A percentile compares a stretch with the other conserved stretches of the same genome.
Conservation (phyloP, 2,797 vertebrate genomes). For the Danio kyathit region DNA sequence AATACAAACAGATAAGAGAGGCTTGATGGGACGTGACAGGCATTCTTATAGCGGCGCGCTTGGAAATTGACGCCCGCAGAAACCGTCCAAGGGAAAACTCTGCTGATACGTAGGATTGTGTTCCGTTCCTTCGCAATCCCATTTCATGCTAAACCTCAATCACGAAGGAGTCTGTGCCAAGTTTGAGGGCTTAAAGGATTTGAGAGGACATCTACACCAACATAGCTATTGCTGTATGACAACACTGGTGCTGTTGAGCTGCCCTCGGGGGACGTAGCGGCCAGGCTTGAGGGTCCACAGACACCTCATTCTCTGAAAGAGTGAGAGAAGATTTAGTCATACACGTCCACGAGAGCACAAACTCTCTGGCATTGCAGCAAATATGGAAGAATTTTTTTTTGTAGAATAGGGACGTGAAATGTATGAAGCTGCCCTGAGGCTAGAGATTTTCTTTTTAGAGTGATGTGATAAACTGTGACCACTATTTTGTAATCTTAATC, state of each 20-base stretch:
- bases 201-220: slow-evolving; percentile 29
- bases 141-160: slow-evolving; percentile 45
- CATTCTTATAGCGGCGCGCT: slow-evolving; percentile 22
- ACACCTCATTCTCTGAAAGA: slow-evolving; percentile 4
- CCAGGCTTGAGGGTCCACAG: slow-evolving; percentile 17
- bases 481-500: neutral
- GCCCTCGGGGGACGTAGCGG: neutral
- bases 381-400: neutral
- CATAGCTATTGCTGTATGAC: slow-evolving; percentile 18
- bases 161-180: slow-evolving; percentile 22
- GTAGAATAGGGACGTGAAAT: neutral
- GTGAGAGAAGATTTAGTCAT: neutral
- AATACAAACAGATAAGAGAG: slow-evolving; percentile 49
- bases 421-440: neutral
- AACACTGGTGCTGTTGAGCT: slow-evolving; percentile 3
- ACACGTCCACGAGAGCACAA: neutral
- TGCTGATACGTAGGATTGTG: slow-evolving; percentile 38
- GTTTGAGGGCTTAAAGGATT: slow-evolving; percentile 48
- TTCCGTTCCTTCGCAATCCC: slow-evolving; percentile 20
- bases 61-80: slow-evolving; percentile 6
- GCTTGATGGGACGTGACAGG: slow-evolving; percentile 44
- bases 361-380: slow-evolving; percentile 15
- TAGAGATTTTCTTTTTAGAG: neutral
- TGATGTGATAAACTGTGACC: neutral
- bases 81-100: slow-evolving; percentile 11